Percentiles rank a stretch among this genome's conserved stretches.
phyloP scores from a whole-genome alignment of 2,888 invertebrate species.

The Escarpia spicata region DNA sequence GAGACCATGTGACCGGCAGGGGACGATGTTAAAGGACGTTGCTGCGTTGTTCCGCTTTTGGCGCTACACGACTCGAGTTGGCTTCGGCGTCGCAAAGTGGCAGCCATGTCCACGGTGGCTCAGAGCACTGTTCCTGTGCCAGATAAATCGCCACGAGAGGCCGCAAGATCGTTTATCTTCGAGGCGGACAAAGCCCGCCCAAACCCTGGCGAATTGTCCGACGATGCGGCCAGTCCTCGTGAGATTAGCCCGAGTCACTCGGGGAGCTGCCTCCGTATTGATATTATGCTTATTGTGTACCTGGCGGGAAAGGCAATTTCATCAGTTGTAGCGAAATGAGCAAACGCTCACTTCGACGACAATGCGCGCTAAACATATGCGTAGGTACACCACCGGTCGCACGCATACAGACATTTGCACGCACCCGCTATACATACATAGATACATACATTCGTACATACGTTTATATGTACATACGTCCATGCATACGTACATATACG shows the following conservation, averaged over 20 bases:
- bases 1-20: not conserved
- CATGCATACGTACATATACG: not conserved
- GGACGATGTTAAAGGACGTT: not conserved
- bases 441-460: not conserved
- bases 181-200: conserved; percentile 4
- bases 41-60: not conserved
- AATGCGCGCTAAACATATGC: not conserved
- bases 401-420: not conserved
- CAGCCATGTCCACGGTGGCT: not conserved
- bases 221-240: not conserved
- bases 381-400: not conserved
- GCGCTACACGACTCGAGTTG: not conserved
- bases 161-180: conserved; percentile 1
- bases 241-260: not conserved
- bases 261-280: not conserved
- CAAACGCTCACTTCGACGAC: not conserved
- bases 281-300: not conserved
- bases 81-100: not conserved
- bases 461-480: not conserved
- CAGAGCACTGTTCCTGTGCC: not conserved
- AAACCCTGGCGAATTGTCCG: not conserved
- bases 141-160: conserved; percentile 6
- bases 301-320: conserved; percentile 4
- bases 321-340: not conserved
- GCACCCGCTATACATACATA: not conserved